Evolutionary conservation across 1,140 invertebrate genomes (phyloP).

Genomic region (Temnothorax curvispinosus): DNA sequence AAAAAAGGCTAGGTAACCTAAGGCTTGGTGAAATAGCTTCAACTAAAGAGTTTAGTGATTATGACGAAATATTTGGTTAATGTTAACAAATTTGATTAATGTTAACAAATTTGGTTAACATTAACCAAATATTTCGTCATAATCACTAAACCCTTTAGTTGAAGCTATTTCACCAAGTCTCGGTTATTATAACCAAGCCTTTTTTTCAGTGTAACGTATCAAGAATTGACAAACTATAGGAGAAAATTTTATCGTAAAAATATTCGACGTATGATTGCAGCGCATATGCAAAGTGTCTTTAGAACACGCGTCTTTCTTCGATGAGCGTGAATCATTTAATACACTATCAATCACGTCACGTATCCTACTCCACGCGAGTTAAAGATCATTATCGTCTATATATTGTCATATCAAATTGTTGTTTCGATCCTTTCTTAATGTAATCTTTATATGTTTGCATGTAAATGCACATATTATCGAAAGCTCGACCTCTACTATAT

Average conservation of each 20-base stretch:
- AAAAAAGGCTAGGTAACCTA: too few relatives aligned
- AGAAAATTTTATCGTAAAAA: not conserved
- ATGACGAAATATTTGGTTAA: too few relatives aligned
- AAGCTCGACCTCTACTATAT: slow-evolving; percentile 7
- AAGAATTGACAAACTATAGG: not conserved
- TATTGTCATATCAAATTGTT: not conserved
- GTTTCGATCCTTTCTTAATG: slow-evolving; percentile 24
- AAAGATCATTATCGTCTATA: slow-evolving; percentile 17
- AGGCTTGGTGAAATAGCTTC: too few relatives aligned
- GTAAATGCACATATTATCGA: slow-evolving; percentile 36
- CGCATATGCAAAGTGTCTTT: not conserved
- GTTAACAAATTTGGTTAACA: too few relatives aligned
- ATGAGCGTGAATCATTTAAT: not conserved
- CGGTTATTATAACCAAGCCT: too few relatives aligned
- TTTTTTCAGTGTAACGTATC: too few relatives aligned
- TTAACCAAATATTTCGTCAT: too few relatives aligned
- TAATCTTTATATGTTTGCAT: slow-evolving; percentile 45
- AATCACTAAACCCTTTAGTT: too few relatives aligned
- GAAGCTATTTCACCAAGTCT: too few relatives aligned
- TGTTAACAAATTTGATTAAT: too few relatives aligned
- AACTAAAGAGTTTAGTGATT: too few relatives aligned
- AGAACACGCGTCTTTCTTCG: not conserved
- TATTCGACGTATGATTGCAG: not conserved
- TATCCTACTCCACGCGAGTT: not conserved
- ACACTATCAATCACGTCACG: not conserved